Evolutionary conservation across 1,140 invertebrate genomes (phyloP), one percentile per base, ranked within the genome.

Genomic region (Bombus superbus): DNA sequence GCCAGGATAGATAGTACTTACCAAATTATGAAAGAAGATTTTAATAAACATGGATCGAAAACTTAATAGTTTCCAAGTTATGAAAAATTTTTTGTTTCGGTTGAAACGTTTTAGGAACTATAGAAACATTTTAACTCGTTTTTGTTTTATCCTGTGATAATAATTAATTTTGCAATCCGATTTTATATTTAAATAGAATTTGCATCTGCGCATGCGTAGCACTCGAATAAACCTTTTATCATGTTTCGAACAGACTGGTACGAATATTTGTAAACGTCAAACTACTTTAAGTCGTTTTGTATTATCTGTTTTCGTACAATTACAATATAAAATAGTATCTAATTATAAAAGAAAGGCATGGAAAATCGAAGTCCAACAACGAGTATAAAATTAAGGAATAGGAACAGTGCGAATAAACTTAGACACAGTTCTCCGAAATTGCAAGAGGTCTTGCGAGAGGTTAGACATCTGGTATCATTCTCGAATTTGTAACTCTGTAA

Each of bases 351-450:
- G 28, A 64, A 86, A 81, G 90, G 38, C 10, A 94, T 93, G 92
- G 86, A 89, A 18, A 80, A 91, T 32, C 44, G 90, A 66, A 94
- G 91, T 86, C 91, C 91, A n/a, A 90, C 78, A 13, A 87, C 88
- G 64, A 68, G 71, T 13, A 13, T 72, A 3, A 94, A 93, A 91
- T 66, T 93, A 10, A 95, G 90, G 77, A 93, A 79, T 62, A 90
- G 88, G 71, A 93, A 94, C 57, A 85, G 87, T 10, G 92, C 72
- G 0, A 91, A 93, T 59, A 95, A 92, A 92, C 89, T 94, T 0
- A 95, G 88, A 90, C 81, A 94, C 71, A 94, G 93, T 8, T 95
- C 94, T 6, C 95, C 94, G 3, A 94, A 95, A 84, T 88, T 95
- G 22, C 92, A 93, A 77, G 93, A 95, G 77, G 83, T 94, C 57